phyloP scores from a whole-genome alignment of 1,140 invertebrate species.

The Chrysopa pallens region DNA sequence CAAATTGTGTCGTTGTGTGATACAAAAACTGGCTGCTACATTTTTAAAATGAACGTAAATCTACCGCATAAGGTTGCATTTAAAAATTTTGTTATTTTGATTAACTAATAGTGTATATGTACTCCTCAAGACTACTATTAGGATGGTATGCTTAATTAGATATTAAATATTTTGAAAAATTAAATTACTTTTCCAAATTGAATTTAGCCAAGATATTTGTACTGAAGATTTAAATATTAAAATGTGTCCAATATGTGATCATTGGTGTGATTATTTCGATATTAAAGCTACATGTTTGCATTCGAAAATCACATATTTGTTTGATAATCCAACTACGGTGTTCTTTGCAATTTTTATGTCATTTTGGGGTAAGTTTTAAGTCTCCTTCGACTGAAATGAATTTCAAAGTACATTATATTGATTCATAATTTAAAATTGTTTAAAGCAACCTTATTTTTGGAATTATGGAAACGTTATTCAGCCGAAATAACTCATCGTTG shows the following conservation, averaged over 20 bases:
- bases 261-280: slow-evolving; percentile 75
- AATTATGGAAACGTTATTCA: slow-evolving; percentile 89
- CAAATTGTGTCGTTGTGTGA: too few relatives aligned
- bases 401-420: neutral
- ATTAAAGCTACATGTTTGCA: slow-evolving; percentile 73
- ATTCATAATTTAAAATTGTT: slow-evolving; percentile 13
- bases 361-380: slow-evolving; percentile 60
- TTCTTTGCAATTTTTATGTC: slow-evolving; percentile 95
- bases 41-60: too few relatives aligned
- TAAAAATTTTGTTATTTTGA: neutral
- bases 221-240: slow-evolving; percentile 31
- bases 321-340: slow-evolving; percentile 88
- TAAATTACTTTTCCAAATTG: slow-evolving; percentile 8
- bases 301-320: slow-evolving; percentile 76
- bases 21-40: too few relatives aligned
- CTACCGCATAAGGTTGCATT: too few relatives aligned
- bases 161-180: slow-evolving; percentile 1
- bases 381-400: neutral
- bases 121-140: too few relatives aligned
- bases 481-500: slow-evolving; percentile 80
- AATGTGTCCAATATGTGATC: slow-evolving; percentile 78
- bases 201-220: slow-evolving; percentile 66
- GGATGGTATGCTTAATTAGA: too few relatives aligned
- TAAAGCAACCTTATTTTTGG: slow-evolving; percentile 66
- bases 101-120: too few relatives aligned